Evolutionary conservation across 2,888 invertebrate species (phyloP), one percentile per base, ranked within the genome.

Genomic region (Agonum fuliginosum): DNA sequence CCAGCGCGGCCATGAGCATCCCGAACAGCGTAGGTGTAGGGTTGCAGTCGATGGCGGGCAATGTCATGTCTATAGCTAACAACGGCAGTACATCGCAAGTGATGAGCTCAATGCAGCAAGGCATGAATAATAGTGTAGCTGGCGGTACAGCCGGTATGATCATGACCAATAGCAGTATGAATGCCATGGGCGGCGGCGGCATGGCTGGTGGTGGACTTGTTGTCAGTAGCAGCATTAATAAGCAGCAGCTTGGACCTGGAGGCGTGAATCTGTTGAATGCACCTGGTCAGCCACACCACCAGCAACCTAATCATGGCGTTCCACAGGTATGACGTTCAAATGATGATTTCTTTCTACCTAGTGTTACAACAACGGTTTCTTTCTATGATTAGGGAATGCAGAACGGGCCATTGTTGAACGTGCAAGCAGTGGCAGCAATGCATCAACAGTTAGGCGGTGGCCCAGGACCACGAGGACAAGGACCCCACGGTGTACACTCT

Each of bases 91-190:
- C 91, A 84, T 90, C 89, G 58, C 93, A 93, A 89, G 91, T 91
- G 77, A 91, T 93, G 91, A 93, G 91, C 86, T 91, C 92, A 78
- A 92, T 93, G 86, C 92, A 92, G 89, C 70, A 70, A 27, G 93
- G 92, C 81, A 93, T 93, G 90, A 93, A 92, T 83, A 92, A 92
- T 83, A 90, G 89, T 83, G 90, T 91, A 58, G 91, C 90, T 80
- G 85, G 88, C 72, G 89, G 90, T 58, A 24, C 46, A 20, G 77
- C 70, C 41, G 93, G 93, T 83, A 93, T 95, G 92, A 94, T 95
- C 82, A 94, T 95, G 89, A 94, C 94, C 20, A 95, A 94, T 84
- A 93, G 91, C 84, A 91, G 89, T 83, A 91, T 92, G 89, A 90
- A 90, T 80, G 91, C 91, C 79, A 91, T 93, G 83, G 90, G 88